Percentiles rank a stretch among this genome's conserved stretches.
Conservation (phyloP, 2,113 vertebrate species). For the Podiceps cristatus region DNA sequence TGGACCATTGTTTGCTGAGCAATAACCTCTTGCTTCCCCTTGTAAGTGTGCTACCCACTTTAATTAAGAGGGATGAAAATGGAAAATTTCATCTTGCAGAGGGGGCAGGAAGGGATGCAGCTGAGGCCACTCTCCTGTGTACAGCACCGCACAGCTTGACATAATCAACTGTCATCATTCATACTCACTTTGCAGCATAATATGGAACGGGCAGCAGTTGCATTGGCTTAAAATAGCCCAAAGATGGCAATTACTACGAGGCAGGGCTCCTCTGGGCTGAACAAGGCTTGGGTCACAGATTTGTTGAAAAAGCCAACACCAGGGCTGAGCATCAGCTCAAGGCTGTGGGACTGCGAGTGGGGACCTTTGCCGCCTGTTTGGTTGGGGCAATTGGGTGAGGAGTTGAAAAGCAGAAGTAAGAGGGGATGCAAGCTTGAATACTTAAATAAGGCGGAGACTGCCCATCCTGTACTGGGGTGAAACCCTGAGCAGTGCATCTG, state of each 20-base stretch:
- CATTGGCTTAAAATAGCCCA: neutral
- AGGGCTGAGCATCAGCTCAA: neutral
- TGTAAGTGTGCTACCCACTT: neutral
- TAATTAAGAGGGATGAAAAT: conserved; percentile 40
- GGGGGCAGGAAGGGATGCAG: conserved; percentile 31
- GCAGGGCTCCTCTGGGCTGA: neutral
- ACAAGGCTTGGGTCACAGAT: neutral
- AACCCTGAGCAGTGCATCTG: neutral
- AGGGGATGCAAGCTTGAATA: neutral
- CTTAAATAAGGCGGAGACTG: accelerated
- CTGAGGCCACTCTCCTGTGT: neutral
- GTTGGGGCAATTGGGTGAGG: neutral
- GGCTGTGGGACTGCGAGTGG: neutral
- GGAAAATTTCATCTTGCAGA: conserved; percentile 7
- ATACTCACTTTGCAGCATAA: conserved; percentile 1
- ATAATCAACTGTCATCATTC: conserved; percentile 5
- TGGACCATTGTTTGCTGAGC: conserved; percentile 29
- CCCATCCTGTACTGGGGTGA: neutral
- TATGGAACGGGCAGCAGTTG: neutral
- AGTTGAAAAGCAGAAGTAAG: neutral
- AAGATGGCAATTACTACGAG: neutral
- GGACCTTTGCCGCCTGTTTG: neutral
- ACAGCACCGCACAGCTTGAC: neutral
- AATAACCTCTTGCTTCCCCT: conserved; percentile 21
- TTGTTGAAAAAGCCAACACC: accelerated